These are phyloP conservation scores for Echinometra lucunter DNA, from an alignment of 53 echinoderm and acorn worm species.

Conservation along the genomic window DNA sequence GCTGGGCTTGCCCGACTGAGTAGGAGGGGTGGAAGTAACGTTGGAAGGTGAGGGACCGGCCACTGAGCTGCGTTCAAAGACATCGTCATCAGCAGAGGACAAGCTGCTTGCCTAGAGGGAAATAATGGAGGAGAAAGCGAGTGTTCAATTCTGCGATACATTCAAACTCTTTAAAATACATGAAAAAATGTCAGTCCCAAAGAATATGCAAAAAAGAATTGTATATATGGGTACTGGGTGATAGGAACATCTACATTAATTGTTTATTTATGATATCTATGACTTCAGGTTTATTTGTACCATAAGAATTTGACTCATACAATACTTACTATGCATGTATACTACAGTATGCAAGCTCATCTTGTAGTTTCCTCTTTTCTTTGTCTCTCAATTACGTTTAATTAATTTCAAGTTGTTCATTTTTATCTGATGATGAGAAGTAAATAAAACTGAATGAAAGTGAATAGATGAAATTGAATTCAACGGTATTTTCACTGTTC, in stretches of 20 bases:
- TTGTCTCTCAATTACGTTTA: no score
- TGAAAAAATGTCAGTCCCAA: neutral
- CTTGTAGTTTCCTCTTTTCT: no score
- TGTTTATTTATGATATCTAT: no score
- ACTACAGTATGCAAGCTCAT: no score
- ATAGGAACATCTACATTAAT: no score
- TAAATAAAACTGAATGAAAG: no score
- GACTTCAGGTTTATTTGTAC: no score
- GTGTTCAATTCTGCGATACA: neutral
- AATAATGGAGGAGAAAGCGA: neutral
- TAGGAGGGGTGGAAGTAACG: constrained; percentile 60
- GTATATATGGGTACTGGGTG: neutral
- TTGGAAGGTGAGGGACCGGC: neutral
- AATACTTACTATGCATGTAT: no score
- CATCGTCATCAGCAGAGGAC: constrained; percentile 59
- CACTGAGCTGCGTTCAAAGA: neutral
- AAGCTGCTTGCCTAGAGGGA: constrained; percentile 34
- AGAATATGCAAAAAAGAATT: neutral
- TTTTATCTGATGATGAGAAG: no score
- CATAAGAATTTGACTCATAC: no score
- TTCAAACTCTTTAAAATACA: neutral
- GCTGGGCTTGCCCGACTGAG: constrained; percentile 59
- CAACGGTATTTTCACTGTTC: neutral
- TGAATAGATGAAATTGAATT: no score
- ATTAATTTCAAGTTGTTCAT: no score